These are phyloP conservation scores for Salticus scenicus DNA, from an alignment of 2,888 invertebrate genomes.

Conservation along the genomic window DNA sequence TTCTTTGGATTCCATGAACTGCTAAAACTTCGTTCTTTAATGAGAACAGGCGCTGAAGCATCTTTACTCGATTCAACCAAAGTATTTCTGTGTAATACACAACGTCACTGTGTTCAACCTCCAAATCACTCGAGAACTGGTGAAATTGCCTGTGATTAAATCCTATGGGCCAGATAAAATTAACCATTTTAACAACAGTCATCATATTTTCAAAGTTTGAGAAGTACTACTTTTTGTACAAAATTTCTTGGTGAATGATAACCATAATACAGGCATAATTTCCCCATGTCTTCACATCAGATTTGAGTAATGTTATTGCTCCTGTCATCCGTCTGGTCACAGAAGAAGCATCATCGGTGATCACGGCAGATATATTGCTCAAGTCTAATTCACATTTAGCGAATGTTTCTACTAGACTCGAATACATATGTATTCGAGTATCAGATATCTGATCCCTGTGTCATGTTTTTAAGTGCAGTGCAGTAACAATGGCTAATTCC, in stretches of 20 bases:
- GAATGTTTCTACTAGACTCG: neutral
- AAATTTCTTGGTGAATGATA: slow-evolving; percentile 6
- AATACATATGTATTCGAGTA: no score
- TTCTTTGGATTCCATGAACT: neutral
- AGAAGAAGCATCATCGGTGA: neutral
- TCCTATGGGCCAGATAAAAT: neutral
- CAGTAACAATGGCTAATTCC: no score
- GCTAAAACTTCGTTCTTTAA: neutral
- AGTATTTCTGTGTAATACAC: neutral
- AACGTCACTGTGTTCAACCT: neutral
- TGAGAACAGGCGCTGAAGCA: no score
- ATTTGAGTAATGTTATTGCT: neutral
- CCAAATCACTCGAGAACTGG: neutral
- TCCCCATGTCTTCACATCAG: neutral
- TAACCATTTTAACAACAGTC: neutral
- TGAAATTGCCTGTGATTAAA: neutral
- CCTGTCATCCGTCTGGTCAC: neutral
- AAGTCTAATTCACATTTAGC: neutral
- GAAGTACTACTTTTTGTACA: neutral
- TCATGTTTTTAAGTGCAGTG: no score
- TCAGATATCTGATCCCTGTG: neutral
- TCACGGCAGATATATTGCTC: neutral
- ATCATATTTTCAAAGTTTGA: neutral
- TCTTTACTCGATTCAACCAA: no score
- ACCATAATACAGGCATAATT: neutral